These are phyloP conservation scores for Lagenorhynchus albirostris DNA, from an alignment of 2,113 vertebrate genomes.

Conservation along the genomic window DNA sequence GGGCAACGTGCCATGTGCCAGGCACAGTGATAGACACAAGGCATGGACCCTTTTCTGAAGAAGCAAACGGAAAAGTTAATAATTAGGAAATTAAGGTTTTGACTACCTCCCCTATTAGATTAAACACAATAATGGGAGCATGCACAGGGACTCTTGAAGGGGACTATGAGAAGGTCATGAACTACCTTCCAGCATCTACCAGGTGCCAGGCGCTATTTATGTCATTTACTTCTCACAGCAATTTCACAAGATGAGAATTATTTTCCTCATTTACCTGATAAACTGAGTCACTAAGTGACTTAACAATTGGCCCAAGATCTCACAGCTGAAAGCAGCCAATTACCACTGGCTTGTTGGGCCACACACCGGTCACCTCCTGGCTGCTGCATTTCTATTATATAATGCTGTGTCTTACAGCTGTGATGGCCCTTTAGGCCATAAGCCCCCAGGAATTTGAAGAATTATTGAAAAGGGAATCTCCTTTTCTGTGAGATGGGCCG, in stretches of 20 bases:
- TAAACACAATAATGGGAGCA: neutral
- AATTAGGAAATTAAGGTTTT: neutral
- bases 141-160: neutral
- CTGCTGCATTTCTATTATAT: neutral
- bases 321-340: neutral
- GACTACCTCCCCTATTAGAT: neutral
- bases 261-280: neutral
- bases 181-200: neutral
- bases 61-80: neutral
- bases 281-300: neutral
- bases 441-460: neutral
- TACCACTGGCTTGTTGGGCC: neutral
- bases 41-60: neutral
- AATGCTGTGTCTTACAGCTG: neutral
- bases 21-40: neutral
- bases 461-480: neutral
- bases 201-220: neutral
- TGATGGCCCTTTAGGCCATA: neutral
- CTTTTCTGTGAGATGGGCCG: neutral
- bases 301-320: neutral
- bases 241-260: neutral
- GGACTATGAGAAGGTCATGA: fast-evolving
- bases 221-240: neutral
- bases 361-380: neutral
- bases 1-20: neutral